A percentile compares a stretch with the other conserved stretches of the same genome.
Evolutionary conservation across 2,797 vertebrate species (phyloP).

Genomic region (Chelidonichthys spinosus): DNA sequence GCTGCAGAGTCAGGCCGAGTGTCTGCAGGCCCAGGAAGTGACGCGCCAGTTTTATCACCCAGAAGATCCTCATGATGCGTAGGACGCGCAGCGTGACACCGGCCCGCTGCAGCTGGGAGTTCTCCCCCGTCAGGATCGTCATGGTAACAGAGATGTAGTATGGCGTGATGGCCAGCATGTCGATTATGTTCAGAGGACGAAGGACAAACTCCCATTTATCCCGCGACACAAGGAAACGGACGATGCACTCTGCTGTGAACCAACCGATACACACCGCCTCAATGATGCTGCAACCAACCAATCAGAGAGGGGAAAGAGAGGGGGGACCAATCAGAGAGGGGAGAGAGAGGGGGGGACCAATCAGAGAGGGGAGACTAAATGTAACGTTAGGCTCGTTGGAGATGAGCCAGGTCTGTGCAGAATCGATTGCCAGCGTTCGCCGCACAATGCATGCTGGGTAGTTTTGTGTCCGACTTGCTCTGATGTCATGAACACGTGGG

Average conservation of each 20-base stretch:
- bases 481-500: too few species aligned
- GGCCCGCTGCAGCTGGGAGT: constrained; percentile 90
- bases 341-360: background rate
- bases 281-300: constrained; percentile 87
- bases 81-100: constrained; percentile 93
- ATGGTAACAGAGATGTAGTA: constrained; percentile 91
- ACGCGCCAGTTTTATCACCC: constrained; percentile 96
- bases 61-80: constrained; percentile 97
- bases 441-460: too few species aligned
- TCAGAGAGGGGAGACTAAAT: background rate
- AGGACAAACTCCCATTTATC: constrained; percentile 96
- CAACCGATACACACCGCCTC: constrained; percentile 97
- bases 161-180: constrained; percentile 94
- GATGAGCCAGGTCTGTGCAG: too few species aligned
- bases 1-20: constrained; percentile 93
- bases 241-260: constrained; percentile 96
- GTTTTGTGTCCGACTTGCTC: too few species aligned
- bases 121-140: constrained; percentile 86
- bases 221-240: constrained; percentile 94
- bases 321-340: constrained; percentile 20
- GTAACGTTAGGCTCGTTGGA: too few species aligned
- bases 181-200: constrained; percentile 96
- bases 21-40: constrained; percentile 98
- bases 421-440: too few species aligned
- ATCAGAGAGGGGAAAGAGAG: constrained; percentile 6